Conservation (phyloP, 92 coral and sea anemone species). For the Epizoanthus ramosus region DNA sequence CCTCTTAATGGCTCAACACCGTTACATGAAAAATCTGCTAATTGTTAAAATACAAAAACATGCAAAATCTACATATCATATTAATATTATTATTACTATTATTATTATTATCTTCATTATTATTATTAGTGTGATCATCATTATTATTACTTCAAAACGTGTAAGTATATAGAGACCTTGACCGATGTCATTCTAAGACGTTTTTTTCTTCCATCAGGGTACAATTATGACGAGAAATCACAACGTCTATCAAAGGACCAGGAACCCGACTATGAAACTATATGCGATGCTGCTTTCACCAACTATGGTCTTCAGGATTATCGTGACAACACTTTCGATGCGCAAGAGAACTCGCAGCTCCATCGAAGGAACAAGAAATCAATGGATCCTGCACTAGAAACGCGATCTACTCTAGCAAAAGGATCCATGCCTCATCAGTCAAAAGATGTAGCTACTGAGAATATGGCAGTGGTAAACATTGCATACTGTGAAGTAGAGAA, state of each 20-base stretch:
- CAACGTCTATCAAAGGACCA: not conserved
- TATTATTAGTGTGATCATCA: too few relatives aligned
- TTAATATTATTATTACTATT: too few relatives aligned
- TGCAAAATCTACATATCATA: too few relatives aligned
- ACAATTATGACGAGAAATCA: not conserved
- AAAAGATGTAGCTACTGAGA: not conserved
- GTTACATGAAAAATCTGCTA: too few relatives aligned
- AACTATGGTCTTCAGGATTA: constrained; percentile 2
- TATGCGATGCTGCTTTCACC: not conserved
- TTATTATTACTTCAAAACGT: too few relatives aligned
- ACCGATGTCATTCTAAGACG: too few relatives aligned
- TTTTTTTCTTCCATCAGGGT: not conserved
- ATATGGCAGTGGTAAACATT: not conserved
- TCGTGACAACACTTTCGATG: not conserved
- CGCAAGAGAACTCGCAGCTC: not conserved
- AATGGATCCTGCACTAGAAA: not conserved
- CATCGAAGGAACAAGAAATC: not conserved
- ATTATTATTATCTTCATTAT: too few relatives aligned
- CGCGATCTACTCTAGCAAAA: not conserved
- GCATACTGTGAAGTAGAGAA: not conserved
- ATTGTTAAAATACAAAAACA: too few relatives aligned
- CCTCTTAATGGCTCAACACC: too few relatives aligned
- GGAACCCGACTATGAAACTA: not conserved
- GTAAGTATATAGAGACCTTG: too few relatives aligned
- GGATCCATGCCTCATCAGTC: not conserved